Evolutionary conservation across 2,888 invertebrate genomes (phyloP), one percentile per base, ranked within the genome.

Genomic region (Lithophane semibrunnea): DNA sequence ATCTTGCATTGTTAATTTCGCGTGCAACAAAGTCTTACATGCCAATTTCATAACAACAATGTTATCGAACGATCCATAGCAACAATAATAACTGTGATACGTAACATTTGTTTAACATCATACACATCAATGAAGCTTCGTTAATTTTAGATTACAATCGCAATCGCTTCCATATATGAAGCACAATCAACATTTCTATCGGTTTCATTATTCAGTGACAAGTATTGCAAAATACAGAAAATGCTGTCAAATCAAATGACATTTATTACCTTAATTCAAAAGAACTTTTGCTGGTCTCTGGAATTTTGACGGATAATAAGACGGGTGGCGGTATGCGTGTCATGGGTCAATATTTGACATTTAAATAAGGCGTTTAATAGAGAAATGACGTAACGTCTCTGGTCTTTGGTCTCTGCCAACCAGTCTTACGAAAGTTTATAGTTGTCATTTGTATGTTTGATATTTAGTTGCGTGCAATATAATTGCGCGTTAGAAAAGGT

Each of bases 271-370:
- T 80, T 75, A 85, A 65, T 44, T 49, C 13, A 49, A 37, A 54
- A 60, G 44, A 60, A 72, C 52, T 60, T 66, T 54, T 21, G 29
- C 24, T 44, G 21, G 68, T 76, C 84, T 84, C 24, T 52, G 56
- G 54, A 78, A 87, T 82, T 80, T 66, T 66, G 65, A 49, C 37
- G 81, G 69, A 70, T 84, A 80, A 85, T 80, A 91, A 93, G 88
- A 94, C 93, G 91, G 92, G 94, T 94, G 92, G 93, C 92, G 86
- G 87, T 88, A 90, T 88, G 88, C 91, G 84, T 92, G 93, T 93
- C 94, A 93, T 91, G 92, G 96, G 96, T 96, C 95, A 96, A 92
- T 93, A 93, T 95, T 94, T 96, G 95, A 93, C 96, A 96, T 96
- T 96, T 95, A 90, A 92, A 90, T 89, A 82, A 88, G 90, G 75